A percentile compares a stretch with the other conserved stretches of the same genome.
phyloP scores from a whole-genome alignment of 2,113 vertebrate genomes.

The Tautogolabrus adspersus region DNA sequence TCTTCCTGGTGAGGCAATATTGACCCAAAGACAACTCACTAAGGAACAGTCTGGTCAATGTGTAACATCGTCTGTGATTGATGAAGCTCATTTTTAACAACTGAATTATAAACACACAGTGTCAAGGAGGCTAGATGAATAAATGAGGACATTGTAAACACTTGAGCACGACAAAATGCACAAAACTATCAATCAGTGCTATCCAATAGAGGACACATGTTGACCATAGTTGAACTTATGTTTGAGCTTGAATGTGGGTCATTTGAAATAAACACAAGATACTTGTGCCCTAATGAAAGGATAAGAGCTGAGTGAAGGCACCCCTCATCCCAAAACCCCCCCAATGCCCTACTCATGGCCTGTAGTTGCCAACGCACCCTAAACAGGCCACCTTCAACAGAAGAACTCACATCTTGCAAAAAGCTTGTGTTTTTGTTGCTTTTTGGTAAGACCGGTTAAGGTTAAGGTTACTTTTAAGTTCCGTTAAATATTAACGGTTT shows the following conservation, averaged over 20 bases:
- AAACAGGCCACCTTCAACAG: too few species aligned
- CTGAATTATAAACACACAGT: constrained; percentile 5
- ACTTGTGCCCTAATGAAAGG: too few species aligned
- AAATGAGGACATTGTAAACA: constrained; percentile 23
- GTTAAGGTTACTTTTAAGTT: too few species aligned
- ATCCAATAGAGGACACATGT: constrained; percentile 5
- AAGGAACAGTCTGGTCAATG: constrained; percentile 38
- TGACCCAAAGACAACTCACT: constrained; percentile 26
- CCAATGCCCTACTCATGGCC: too few species aligned
- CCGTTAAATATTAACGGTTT: too few species aligned
- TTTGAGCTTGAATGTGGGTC: background rate
- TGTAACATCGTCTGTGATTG: constrained; percentile 47
- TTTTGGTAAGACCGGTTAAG: too few species aligned
- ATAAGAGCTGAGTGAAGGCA: too few species aligned
- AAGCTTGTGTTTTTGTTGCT: too few species aligned
- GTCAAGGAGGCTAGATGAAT: background rate
- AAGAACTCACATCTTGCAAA: too few species aligned
- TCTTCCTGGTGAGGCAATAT: constrained; percentile 37
- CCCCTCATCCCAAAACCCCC: too few species aligned
- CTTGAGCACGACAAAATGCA: constrained; percentile 7
- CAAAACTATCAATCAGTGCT: constrained; percentile 37
- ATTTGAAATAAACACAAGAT: too few species aligned
- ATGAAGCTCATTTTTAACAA: constrained; percentile 37
- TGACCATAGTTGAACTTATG: constrained; percentile 24
- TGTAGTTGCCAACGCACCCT: too few species aligned